A percentile compares a stretch with the other conserved stretches of the same genome.
Evolutionary conservation across 1,140 invertebrate genomes (phyloP).

Genomic region (Thaumatotibia leucotreta): DNA sequence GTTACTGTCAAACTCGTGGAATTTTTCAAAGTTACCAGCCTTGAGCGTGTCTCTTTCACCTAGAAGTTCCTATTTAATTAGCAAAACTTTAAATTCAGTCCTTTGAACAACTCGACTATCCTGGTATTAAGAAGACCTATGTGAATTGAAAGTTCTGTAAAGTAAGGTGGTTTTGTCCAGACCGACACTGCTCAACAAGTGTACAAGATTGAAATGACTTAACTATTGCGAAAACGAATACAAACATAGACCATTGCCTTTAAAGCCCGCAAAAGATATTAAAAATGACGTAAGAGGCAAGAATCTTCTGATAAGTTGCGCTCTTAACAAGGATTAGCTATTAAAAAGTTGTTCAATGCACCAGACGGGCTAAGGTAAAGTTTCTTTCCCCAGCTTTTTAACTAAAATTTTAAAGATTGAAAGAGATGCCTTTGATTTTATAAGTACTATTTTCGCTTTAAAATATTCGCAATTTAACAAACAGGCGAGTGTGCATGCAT

Average conservation of each 20-base stretch:
- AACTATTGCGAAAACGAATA: not conserved
- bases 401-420: not conserved
- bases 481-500: not conserved
- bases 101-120: not conserved
- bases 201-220: not conserved
- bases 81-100: constrained; percentile 15
- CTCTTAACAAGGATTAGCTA: not conserved
- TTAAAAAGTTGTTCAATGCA: not conserved
- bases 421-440: not conserved
- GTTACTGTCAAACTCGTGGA: constrained; percentile 56
- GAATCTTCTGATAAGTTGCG: not conserved
- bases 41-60: constrained; percentile 39
- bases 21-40: constrained; percentile 49
- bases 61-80: constrained; percentile 58
- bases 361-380: not conserved
- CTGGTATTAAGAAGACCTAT: not conserved
- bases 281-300: not conserved
- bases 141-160: not conserved
- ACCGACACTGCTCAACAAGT: not conserved
- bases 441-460: not conserved
- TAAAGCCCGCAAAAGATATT: not conserved
- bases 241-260: not conserved
- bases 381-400: not conserved
- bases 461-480: not conserved
- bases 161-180: not conserved